A percentile compares a stretch with the other conserved stretches of the same genome.
Conservation (phyloP, 1,140 invertebrate species). For the Drosophila equinoxialis region DNA sequence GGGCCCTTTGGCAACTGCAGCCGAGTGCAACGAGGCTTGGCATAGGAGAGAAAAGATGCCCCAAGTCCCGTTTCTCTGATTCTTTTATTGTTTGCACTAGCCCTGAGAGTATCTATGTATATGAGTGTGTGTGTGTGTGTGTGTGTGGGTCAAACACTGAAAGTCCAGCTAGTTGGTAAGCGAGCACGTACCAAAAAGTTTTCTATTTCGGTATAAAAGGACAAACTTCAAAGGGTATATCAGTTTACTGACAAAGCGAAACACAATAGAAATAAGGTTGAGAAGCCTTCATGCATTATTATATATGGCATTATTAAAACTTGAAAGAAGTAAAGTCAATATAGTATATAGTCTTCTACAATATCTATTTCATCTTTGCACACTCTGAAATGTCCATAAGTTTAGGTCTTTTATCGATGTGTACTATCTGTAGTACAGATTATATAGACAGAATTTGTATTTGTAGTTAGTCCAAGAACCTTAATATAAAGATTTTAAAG, state of each 20-base stretch:
- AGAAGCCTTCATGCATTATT: no score
- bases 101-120: not conserved
- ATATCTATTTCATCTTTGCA: no score
- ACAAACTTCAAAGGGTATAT: constrained; percentile 11
- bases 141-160: constrained; percentile 41
- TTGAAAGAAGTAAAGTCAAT: no score
- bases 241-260: not conserved
- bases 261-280: not conserved
- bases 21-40: constrained; percentile 72
- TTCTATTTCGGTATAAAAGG: not conserved
- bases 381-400: no score
- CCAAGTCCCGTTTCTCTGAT: constrained; percentile 25
- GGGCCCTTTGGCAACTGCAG: constrained; percentile 69
- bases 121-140: not conserved
- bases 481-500: no score
- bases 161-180: constrained; percentile 51
- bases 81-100: constrained; percentile 2
- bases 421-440: no score
- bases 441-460: no score
- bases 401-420: no score
- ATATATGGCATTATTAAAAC: no score
- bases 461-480: no score
- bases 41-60: constrained; percentile 46
- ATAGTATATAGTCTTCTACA: no score
- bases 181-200: constrained; percentile 52